Conservation (phyloP, 1,140 invertebrate species). For the Reticulitermes speratus region DNA sequence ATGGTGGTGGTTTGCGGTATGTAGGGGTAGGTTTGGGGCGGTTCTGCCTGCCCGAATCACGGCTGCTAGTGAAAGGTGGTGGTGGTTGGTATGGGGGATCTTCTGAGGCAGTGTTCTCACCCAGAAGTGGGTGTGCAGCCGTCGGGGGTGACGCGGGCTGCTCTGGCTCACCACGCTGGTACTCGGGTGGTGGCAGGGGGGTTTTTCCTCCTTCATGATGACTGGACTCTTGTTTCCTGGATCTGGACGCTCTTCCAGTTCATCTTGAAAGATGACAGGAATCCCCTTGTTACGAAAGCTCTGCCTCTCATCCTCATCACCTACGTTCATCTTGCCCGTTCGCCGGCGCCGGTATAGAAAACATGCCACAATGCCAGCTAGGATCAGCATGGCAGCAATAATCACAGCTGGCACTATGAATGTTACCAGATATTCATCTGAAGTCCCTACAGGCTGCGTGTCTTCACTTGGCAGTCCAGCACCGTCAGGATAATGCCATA, state of each 20-base stretch:
- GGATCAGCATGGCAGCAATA: constrained; percentile 82
- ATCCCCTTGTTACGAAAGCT: constrained; percentile 87
- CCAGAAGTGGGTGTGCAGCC: constrained; percentile 39
- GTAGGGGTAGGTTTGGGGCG: constrained; percentile 78
- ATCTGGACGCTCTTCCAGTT: constrained; percentile 86
- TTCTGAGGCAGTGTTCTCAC: constrained; percentile 43
- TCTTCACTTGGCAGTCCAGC: constrained; percentile 43
- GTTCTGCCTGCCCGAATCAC: constrained; percentile 61
- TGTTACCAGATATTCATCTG: constrained; percentile 85
- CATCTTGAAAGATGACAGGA: constrained; percentile 91
- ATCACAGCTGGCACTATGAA: constrained; percentile 88
- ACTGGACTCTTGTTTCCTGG: constrained; percentile 86
- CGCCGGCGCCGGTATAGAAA: constrained; percentile 79
- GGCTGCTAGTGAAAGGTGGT: constrained; percentile 73
- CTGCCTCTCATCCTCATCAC: constrained; percentile 75
- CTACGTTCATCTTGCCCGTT: constrained; percentile 72
- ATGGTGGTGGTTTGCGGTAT: constrained; percentile 87
- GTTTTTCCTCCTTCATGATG: constrained; percentile 90
- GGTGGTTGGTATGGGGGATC: constrained; percentile 72
- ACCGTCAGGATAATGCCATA: constrained; percentile 48
- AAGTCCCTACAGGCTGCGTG: constrained; percentile 49
- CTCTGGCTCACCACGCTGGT: constrained; percentile 58
- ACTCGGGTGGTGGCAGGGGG: constrained; percentile 79
- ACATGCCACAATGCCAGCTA: constrained; percentile 85
- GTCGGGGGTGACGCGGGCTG: constrained; percentile 54